Base-by-base conservation (phyloP, 2,888 invertebrate genomes). In the Drosophila buzzatii region DNA sequence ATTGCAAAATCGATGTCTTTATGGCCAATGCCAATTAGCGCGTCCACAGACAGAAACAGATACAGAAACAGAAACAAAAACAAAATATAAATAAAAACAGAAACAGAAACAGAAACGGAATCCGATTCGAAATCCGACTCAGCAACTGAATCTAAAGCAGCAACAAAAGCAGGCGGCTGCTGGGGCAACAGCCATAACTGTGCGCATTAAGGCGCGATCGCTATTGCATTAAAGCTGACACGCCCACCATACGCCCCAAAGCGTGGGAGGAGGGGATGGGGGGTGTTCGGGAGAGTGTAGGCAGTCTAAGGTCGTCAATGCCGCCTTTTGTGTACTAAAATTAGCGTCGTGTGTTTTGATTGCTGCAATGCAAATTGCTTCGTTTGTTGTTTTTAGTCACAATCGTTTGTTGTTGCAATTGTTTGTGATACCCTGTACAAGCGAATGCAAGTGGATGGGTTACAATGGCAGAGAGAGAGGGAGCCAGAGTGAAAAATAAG, bases 1-100 rank as follows among this genome's bases (percentile, higher is more conserved):
- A 91, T 86, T 83, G 88, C 91, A 75, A 79, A 84, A 82, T 87
- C 89, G 76, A 86, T 86, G 87, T 80, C 91, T 91, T 90, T 90
- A 91, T 91, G 90, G 85, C 85, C 91, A 90, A 86, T 90, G 91
- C 91, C 91, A 91, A 91, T 91, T 91, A 91, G 90, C 76, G 79
- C 70, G 66, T 58, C 68, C 70, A 47, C 68, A 39, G 27, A 27
- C 33, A 64, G 4, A n/a, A n/a, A 18, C 55, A 33, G 61, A 35
- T 60, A 56, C 57, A 9, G 55, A 10, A 62, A 39, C 55, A 31
- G 45, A 23, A 20, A 41, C n/a, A n/a, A 8, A 42, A 12, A 42
- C 6, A 37, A 37, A 37, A 23, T 2, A 1, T 2, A 10, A 62
- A 39, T 51, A 31, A 41, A 23, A 20, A 41, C n/a, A n/a, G 7